These are phyloP conservation scores for Corticium candelabrum DNA, from an alignment of 37 sponge, comb jelly and placozoan species.

Conservation along the genomic window DNA sequence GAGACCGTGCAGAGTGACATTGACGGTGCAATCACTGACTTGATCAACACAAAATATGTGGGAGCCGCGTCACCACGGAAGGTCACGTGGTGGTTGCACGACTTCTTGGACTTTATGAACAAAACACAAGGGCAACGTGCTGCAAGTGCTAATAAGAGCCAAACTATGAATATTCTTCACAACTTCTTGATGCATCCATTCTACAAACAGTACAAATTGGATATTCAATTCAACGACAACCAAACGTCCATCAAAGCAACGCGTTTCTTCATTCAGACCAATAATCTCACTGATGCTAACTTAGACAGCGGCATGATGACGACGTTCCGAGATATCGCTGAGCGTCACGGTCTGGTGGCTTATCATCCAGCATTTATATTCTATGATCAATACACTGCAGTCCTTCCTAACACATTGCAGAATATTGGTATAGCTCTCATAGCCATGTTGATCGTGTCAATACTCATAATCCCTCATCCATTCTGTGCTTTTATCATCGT, in stretches of 20 bases:
- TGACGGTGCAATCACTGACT: background rate
- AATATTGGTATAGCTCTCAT: background rate
- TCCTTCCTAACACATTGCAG: background rate
- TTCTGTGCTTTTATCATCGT: background rate
- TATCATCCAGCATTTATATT: background rate
- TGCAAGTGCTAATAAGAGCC: background rate
- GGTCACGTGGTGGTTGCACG: background rate
- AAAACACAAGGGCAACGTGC: background rate
- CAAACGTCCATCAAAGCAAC: background rate
- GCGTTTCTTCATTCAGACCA: background rate
- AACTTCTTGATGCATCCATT: background rate
- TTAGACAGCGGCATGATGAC: slow-evolving; percentile 71
- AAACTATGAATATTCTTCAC: background rate
- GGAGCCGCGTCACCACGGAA: background rate
- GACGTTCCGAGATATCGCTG: slow-evolving; percentile 48
- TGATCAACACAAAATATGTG: background rate
- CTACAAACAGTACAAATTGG: background rate
- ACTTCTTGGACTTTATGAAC: background rate
- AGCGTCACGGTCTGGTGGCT: slow-evolving; percentile 39
- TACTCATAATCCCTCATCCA: background rate
- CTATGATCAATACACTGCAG: background rate
- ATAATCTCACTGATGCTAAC: slow-evolving; percentile 36
- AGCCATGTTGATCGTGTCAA: background rate
- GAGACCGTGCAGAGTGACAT: background rate
- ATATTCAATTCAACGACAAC: background rate